Evolutionary conservation across 1,140 invertebrate species (phyloP).

Genomic region (Acromyrmex charruanus): DNA sequence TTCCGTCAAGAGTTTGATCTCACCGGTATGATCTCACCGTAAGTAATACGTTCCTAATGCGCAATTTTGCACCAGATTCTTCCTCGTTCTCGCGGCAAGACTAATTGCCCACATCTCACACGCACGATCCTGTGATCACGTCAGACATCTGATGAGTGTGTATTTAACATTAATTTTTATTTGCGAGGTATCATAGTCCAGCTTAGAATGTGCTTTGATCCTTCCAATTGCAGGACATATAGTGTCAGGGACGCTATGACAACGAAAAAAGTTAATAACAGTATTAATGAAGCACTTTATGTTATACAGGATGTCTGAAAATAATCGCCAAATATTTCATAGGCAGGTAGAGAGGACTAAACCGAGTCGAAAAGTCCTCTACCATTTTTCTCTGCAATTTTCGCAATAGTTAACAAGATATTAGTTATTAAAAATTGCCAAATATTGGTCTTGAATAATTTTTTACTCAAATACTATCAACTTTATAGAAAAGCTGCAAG

Average conservation of each 20-base stretch:
- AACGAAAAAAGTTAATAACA: background rate
- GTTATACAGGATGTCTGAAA: no score
- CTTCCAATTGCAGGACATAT: background rate
- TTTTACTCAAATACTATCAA: no score
- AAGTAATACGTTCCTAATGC: conserved; percentile 59
- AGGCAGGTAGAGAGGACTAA: no score
- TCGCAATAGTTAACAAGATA: no score
- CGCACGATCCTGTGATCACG: conserved; percentile 16
- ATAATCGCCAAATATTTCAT: no score
- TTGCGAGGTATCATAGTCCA: background rate
- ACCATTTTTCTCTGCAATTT: no score
- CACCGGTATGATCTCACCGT: conserved; percentile 70
- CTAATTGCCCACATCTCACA: conserved; percentile 26
- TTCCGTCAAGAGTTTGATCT: background rate
- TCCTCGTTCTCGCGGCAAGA: conserved; percentile 61
- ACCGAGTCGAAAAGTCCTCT: no score
- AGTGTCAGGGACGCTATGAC: background rate
- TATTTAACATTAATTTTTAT: conserved; percentile 22
- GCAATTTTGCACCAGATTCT: conserved; percentile 72
- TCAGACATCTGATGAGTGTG: background rate
- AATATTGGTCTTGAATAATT: no score
- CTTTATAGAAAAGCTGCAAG: no score
- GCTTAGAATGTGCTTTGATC: background rate
- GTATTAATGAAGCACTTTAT: background rate
- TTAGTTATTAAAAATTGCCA: no score